Evolutionary conservation across 1,140 invertebrate species (phyloP).

Genomic region (Dendroctonus valens): DNA sequence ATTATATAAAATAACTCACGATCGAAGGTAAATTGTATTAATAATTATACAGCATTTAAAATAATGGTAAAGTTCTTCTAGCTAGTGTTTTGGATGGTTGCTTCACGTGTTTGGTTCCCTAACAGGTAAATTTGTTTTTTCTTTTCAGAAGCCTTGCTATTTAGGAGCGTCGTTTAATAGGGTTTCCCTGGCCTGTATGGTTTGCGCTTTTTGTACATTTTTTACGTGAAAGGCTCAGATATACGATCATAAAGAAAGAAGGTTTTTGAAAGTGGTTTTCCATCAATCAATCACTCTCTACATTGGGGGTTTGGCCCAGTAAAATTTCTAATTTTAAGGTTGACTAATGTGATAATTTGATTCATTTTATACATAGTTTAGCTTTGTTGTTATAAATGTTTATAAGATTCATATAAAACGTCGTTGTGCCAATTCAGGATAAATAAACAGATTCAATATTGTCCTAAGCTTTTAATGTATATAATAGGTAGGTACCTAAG

Average conservation of each 20-base stretch:
- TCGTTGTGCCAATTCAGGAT: slow-evolving; percentile 3
- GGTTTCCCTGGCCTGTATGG: neutral
- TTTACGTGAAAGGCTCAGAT: neutral
- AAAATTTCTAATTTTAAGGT: neutral
- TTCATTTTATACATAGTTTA: neutral
- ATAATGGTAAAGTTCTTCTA: neutral
- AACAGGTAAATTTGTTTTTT: slow-evolving; percentile 1
- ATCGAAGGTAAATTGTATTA: too few relatives aligned
- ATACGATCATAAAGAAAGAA: neutral
- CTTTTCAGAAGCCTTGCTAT: slow-evolving; percentile 25
- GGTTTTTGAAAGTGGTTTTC: neutral
- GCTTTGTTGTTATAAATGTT: slow-evolving; percentile 12
- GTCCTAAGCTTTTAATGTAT: slow-evolving; percentile 9
- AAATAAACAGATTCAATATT: neutral
- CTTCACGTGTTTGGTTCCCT: neutral
- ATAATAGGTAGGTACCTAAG: neutral
- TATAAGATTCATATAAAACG: slow-evolving; percentile 1
- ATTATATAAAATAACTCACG: slow-evolving; percentile 3
- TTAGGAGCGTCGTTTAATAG: slow-evolving; percentile 11
- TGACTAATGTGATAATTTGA: neutral
- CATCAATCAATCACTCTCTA: neutral
- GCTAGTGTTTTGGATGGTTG: neutral
- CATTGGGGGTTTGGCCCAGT: neutral
- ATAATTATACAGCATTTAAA: too few relatives aligned
- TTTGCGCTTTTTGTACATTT: slow-evolving; percentile 1